phyloP scores from a whole-genome alignment of 1,140 invertebrate genomes.

The Ceratitis capitata region DNA sequence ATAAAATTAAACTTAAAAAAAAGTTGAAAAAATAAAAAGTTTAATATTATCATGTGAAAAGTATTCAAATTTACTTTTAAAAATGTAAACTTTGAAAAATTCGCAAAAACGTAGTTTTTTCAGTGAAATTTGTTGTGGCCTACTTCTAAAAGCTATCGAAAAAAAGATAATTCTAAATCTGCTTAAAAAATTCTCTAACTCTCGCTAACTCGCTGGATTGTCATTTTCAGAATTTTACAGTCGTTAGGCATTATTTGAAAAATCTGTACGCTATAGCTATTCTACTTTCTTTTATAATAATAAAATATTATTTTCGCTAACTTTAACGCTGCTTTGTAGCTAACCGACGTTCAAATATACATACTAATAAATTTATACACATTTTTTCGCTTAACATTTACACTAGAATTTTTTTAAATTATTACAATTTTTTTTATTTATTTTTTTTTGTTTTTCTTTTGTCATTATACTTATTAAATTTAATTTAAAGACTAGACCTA shows the following conservation, averaged over 20 bases:
- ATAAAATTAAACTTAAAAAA: no score
- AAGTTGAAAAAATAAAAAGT: no score
- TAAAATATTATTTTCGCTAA: slow-evolving; percentile 21
- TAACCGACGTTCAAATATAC: neutral
- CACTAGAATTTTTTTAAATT: no score
- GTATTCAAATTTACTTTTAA: no score
- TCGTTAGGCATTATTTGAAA: slow-evolving; percentile 23
- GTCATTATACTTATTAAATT: neutral
- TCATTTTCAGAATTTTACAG: slow-evolving; percentile 29
- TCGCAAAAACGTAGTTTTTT: no score
- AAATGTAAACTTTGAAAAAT: no score
- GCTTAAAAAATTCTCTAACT: neutral
- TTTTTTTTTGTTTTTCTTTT: neutral
- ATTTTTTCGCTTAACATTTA: neutral
- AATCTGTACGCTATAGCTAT: neutral
- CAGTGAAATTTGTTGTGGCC: no score
- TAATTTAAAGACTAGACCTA: slow-evolving; percentile 23
- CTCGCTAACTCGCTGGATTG: slow-evolving; percentile 18
- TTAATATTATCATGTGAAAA: no score
- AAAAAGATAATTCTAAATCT: neutral
- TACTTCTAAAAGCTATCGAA: neutral
- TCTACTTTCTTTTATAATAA: neutral
- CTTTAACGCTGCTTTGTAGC: neutral
- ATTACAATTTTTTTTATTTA: neutral
- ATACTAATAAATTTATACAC: neutral